phyloP scores from a whole-genome alignment of 2,113 vertebrate genomes.

The Neodon shergylaensis region DNA sequence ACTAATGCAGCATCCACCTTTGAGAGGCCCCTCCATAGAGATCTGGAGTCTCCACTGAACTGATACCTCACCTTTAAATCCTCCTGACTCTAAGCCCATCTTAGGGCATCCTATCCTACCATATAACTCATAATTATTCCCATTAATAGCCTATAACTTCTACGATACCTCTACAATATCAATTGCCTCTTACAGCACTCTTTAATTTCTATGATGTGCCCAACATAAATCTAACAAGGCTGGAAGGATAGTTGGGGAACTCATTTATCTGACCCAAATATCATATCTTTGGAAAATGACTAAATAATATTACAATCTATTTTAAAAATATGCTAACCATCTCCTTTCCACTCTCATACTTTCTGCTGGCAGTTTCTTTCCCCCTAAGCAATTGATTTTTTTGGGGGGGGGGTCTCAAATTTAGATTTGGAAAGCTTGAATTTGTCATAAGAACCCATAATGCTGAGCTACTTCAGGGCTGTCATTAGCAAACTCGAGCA shows the following conservation, averaged over 20 bases:
- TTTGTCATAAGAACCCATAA: constrained; percentile 49
- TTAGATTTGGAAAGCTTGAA: constrained; percentile 62
- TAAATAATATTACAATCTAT: constrained; percentile 41
- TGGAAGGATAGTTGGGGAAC: constrained; percentile 19
- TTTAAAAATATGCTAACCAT: constrained; percentile 46
- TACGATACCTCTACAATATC: not conserved
- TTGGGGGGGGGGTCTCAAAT: constrained; percentile 28
- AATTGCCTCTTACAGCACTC: not conserved
- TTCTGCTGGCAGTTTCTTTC: constrained; percentile 46
- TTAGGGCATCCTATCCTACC: not conserved
- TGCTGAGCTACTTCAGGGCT: constrained; percentile 61
- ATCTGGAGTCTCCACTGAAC: not conserved
- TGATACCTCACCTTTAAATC: constrained; percentile 26
- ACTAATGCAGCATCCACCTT: not conserved
- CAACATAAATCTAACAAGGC: not conserved
- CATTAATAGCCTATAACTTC: not conserved
- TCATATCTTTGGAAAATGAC: not conserved
- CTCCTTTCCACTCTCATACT: constrained; percentile 40
- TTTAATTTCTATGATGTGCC: constrained; percentile 2
- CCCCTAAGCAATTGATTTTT: constrained; percentile 58
- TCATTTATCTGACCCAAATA: not conserved
- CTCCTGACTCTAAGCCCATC: not conserved
- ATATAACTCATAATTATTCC: not conserved
- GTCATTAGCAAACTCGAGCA: constrained; percentile 66
- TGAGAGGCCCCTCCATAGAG: not conserved